phyloP scores from a whole-genome alignment of 1,140 invertebrate species.

The Pseudomyrmex concolor region DNA sequence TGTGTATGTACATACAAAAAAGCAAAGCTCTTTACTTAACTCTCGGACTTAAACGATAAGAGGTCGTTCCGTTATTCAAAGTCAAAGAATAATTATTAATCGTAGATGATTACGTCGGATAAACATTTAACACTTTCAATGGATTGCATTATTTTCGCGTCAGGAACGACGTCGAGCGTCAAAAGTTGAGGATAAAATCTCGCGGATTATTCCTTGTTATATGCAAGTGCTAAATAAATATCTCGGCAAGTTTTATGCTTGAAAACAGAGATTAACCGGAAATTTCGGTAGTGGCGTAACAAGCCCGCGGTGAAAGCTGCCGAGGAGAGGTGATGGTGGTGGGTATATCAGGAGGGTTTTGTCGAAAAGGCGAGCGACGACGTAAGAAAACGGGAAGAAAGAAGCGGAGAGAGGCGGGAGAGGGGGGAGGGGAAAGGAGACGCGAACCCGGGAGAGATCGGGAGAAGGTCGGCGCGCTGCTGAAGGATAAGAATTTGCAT shows the following conservation, averaged over 20 bases:
- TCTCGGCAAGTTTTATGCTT: constrained; percentile 27
- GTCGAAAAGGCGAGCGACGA: constrained; percentile 45
- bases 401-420: constrained; percentile 39
- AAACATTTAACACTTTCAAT: background rate
- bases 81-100: background rate
- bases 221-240: constrained; percentile 39
- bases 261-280: constrained; percentile 44
- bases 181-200: constrained; percentile 18
- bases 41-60: background rate
- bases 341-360: background rate
- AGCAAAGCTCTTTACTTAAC: background rate
- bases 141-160: background rate
- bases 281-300: constrained; percentile 39
- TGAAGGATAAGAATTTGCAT: constrained; percentile 80
- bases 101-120: background rate
- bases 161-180: background rate
- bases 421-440: background rate
- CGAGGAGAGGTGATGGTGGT: background rate
- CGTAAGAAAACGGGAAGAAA: constrained; percentile 35
- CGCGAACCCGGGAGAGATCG: background rate
- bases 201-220: constrained; percentile 36
- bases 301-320: constrained; percentile 17
- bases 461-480: constrained; percentile 39
- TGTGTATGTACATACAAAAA: background rate
- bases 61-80: background rate